Evolutionary conservation across 2,113 vertebrate species (phyloP), one percentile per base, ranked within the genome.

Genomic region (Lontra canadensis): DNA sequence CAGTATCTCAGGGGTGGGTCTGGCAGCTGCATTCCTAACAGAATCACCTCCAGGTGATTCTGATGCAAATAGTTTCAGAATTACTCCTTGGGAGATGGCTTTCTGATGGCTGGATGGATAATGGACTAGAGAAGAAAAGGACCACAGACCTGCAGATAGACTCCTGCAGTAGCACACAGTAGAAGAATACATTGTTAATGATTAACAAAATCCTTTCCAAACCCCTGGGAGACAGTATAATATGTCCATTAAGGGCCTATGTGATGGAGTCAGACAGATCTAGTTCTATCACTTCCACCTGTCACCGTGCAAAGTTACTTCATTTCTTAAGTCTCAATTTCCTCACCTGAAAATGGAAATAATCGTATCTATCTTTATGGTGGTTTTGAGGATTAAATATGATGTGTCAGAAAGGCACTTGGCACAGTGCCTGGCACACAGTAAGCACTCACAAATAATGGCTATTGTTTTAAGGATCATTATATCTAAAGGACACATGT

Each of bases 321-420:
- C 34, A 79, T 84, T 93, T 79, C 34, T 88, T 39, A 90, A 73
- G 23, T 84, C 39, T 80, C 69, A 52, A 25, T 78, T 93, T 97
- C 61, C n/a, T 73, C 11, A 63, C 47, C 81, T 80, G 69, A 67
- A 84, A 85, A 73, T 39, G 44, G 42, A 6, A n/a, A 61, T 83
- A n/a, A 57, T 71, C 55, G 12, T 49, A 44, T 21, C 39, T 65
- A 7, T 76, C 23, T 86, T 18, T 65, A 20, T 31, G 29, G 21
- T 90, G 47, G 25, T 47, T 20, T 73, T 59, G 76, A 97, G 82
- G 36, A 52, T 88, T 83, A 52, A 90, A 49, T 87, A 36, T 29
- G 65, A 63, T 14, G 20, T 34, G 26, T 47, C 57, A 47, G 52
- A 83, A 34, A 39, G 59, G 11, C 14, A 11, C 52, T 21, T 34